phyloP scores from a whole-genome alignment of 2,797 vertebrate genomes.

The Coranthus polyacanthus region DNA sequence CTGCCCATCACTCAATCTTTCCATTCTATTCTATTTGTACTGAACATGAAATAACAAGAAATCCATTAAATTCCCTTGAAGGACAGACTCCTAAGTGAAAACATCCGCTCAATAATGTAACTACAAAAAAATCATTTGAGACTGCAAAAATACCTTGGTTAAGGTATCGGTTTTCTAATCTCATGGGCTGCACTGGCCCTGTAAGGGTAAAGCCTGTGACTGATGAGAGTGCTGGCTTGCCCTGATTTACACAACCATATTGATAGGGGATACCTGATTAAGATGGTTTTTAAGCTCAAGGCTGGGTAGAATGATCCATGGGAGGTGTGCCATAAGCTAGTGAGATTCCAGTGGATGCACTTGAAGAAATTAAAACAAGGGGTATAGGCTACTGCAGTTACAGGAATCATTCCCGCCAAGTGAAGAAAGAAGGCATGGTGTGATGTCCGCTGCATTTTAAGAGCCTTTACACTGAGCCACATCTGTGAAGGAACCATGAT shows the following conservation, averaged over 20 bases:
- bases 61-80: constrained; percentile 45
- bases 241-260: constrained; percentile 60
- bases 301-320: constrained; percentile 41
- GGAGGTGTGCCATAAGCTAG: constrained; percentile 46
- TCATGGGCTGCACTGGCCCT: constrained; percentile 17
- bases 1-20: too few species aligned
- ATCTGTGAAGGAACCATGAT: constrained; percentile 58
- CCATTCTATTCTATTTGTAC: too few species aligned
- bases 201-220: constrained; percentile 48
- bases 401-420: constrained; percentile 69
- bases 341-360: constrained; percentile 61
- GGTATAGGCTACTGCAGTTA: constrained; percentile 55
- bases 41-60: constrained; percentile 15
- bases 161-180: constrained; percentile 64
- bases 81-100: constrained; percentile 40
- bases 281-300: constrained; percentile 55
- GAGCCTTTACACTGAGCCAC: constrained; percentile 28
- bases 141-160: constrained; percentile 41
- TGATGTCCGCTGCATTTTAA: constrained; percentile 57
- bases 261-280: constrained; percentile 61
- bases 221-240: constrained; percentile 52
- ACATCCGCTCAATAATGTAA: constrained; percentile 54
- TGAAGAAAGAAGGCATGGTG: constrained; percentile 29
- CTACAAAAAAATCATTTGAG: constrained; percentile 51
- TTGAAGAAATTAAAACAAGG: constrained; percentile 74